A percentile compares a stretch with the other conserved stretches of the same genome.
These are phyloP conservation scores for Bubo bubo DNA, from an alignment of 2,113 vertebrate genomes.

Conservation along the genomic window DNA sequence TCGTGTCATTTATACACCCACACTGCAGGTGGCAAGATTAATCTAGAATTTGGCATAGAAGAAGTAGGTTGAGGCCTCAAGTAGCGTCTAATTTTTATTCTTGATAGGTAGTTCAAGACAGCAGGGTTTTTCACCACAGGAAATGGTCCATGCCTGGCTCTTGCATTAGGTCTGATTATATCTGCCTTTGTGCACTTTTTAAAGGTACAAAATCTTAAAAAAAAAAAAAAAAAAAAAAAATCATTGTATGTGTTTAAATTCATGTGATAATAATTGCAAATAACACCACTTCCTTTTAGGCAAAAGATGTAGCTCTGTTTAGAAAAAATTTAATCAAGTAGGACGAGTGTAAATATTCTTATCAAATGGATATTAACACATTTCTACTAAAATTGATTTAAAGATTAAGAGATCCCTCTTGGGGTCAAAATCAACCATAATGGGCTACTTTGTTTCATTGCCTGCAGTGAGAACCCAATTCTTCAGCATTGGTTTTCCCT, in stretches of 20 bases:
- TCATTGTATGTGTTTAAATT: neutral
- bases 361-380: neutral
- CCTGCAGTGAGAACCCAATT: neutral
- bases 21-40: neutral
- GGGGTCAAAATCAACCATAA: neutral
- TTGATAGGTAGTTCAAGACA: constrained; percentile 6
- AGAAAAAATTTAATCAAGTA: neutral
- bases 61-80: constrained; percentile 48
- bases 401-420: neutral
- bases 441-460: neutral
- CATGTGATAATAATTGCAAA: neutral
- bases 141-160: neutral
- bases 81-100: constrained; percentile 65
- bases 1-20: neutral
- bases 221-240: neutral
- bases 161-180: neutral
- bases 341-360: neutral
- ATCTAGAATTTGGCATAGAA: constrained; percentile 54
- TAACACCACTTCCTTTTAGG: neutral
- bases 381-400: neutral
- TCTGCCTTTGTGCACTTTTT: neutral
- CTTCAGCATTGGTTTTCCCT: neutral
- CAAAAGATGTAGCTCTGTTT: neutral
- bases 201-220: neutral
- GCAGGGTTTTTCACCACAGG: constrained; percentile 21